phyloP scores from a whole-genome alignment of 2,888 invertebrate species.

The Odontothrips loti region DNA sequence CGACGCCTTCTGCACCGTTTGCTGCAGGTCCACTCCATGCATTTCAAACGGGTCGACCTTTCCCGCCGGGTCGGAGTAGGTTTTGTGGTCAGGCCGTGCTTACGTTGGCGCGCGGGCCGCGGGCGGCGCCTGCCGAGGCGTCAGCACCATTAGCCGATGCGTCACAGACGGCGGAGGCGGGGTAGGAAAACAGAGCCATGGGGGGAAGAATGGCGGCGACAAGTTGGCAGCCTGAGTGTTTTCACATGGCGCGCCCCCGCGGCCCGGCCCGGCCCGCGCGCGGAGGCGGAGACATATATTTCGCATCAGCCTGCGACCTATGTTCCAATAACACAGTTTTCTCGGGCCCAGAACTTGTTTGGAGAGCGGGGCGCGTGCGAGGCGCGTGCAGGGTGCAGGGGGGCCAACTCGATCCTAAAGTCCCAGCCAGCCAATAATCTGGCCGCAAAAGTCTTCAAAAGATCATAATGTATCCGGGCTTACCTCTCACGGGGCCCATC shows the following conservation, averaged over 20 bases:
- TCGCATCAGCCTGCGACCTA: not conserved
- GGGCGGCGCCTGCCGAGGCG: not conserved
- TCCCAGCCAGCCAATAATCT: not conserved
- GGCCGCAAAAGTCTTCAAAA: not conserved
- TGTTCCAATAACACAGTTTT: not conserved
- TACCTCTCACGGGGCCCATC: not conserved
- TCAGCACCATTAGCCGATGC: not conserved
- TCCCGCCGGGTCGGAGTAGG: too few relatives aligned
- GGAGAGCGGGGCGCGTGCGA: not conserved
- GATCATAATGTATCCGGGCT: slow-evolving; percentile 13
- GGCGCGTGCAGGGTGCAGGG: not conserved
- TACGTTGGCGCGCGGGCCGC: not conserved
- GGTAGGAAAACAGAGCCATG: not conserved
- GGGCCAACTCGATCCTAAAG: not conserved
- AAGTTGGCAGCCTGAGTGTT: not conserved
- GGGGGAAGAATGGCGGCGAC: not conserved
- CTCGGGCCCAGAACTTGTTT: not conserved
- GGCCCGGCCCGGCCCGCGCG: too few relatives aligned
- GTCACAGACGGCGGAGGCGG: too few relatives aligned
- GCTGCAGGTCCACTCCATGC: too few relatives aligned
- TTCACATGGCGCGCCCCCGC: not conserved
- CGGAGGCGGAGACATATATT: not conserved
- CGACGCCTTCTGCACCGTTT: too few relatives aligned
- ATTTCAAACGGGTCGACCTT: too few relatives aligned
- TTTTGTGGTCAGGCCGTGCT: not conserved